These are phyloP conservation scores for Papilio dardanus DNA, from an alignment of 1,140 invertebrate genomes.

Conservation along the genomic window DNA sequence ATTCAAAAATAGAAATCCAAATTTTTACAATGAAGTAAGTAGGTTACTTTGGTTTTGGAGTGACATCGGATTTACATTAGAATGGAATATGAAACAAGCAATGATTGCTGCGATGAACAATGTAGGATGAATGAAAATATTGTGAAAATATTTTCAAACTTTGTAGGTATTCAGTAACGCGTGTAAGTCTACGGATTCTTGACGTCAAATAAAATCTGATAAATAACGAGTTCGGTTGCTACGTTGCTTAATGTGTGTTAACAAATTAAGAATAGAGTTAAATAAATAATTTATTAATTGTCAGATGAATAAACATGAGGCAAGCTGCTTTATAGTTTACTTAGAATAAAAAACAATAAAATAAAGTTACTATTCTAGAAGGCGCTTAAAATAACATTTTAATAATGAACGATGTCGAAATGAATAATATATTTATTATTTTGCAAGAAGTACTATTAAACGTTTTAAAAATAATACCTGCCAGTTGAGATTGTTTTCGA, in stretches of 20 bases:
- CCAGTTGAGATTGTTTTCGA: neutral
- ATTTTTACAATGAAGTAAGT: neutral
- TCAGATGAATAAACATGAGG: slow-evolving; percentile 10
- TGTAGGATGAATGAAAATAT: neutral
- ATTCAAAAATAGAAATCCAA: neutral
- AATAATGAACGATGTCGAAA: neutral
- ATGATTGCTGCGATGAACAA: neutral
- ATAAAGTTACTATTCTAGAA: neutral
- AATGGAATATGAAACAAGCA: neutral
- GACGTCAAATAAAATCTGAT: neutral
- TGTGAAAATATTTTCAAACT: no score
- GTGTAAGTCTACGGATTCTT: neutral
- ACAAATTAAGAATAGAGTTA: neutral
- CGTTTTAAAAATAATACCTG: neutral
- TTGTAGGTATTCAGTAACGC: neutral
- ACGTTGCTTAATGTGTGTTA: neutral
- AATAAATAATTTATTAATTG: neutral
- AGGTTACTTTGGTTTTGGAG: neutral
- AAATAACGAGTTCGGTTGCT: neutral
- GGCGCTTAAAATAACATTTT: neutral
- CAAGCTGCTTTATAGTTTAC: neutral
- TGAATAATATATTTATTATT: no score
- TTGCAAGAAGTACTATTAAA: no score
- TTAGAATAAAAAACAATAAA: slow-evolving; percentile 1
- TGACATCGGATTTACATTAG: neutral